phyloP scores from a whole-genome alignment of 2,797 vertebrate genomes.

The Orientallactaga sibirica region DNA sequence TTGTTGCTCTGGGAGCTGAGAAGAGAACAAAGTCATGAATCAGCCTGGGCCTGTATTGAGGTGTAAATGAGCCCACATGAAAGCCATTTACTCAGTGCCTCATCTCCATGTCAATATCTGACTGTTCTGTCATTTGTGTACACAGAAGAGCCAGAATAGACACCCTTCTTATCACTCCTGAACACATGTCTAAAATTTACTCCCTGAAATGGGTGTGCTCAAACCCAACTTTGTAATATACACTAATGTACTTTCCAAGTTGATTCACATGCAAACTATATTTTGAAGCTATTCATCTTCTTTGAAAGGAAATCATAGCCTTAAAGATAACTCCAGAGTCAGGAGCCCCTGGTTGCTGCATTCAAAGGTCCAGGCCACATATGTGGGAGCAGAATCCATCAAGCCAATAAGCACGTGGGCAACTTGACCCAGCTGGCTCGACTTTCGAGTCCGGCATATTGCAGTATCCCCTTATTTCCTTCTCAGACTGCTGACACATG shows the following conservation, averaged over 20 bases:
- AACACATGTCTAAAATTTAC: slow-evolving; percentile 60
- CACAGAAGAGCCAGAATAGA: background rate
- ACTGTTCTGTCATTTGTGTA: background rate
- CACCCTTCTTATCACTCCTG: slow-evolving; percentile 61
- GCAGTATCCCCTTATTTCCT: background rate
- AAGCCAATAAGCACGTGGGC: background rate
- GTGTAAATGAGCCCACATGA: background rate
- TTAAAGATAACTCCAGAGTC: background rate
- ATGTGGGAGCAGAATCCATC: background rate
- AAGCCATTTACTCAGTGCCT: background rate
- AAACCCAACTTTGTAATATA: background rate
- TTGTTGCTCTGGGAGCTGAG: background rate
- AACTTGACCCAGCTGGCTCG: rapidly evolving
- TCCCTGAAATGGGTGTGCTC: slow-evolving; percentile 4
- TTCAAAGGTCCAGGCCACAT: background rate
- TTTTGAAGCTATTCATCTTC: slow-evolving; percentile 57
- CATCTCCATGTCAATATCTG: slow-evolving; percentile 62
- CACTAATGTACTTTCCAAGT: slow-evolving; percentile 42
- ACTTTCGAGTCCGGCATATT: too few relatives aligned
- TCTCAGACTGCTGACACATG: background rate
- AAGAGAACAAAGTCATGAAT: background rate
- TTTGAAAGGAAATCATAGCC: slow-evolving; percentile 17
- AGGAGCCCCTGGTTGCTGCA: background rate
- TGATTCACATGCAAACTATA: slow-evolving; percentile 69
- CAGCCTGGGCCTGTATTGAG: background rate